phyloP scores from a whole-genome alignment of 1,140 invertebrate genomes.

The Coptotermes formosanus region DNA sequence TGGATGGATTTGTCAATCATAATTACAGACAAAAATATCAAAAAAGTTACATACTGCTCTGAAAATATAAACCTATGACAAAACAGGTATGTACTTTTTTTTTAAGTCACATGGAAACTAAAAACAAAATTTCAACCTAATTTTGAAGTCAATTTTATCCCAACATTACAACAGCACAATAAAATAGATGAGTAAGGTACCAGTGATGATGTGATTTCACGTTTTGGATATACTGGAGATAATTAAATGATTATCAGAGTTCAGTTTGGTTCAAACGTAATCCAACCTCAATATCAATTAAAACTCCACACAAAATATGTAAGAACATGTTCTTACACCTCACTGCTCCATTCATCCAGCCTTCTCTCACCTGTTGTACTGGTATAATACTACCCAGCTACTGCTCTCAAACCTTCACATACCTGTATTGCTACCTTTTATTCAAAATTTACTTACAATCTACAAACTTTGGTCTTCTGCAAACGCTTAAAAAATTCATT shows the following conservation, averaged over 20 bases:
- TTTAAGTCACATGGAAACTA: neutral
- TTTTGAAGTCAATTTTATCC: neutral
- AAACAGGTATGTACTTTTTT: neutral
- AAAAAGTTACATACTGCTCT: constrained; percentile 10
- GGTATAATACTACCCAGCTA: neutral
- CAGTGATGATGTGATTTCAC: neutral
- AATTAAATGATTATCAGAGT: neutral
- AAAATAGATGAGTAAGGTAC: neutral
- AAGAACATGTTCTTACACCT: no score
- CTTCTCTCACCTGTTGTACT: neutral
- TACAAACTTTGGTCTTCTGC: neutral
- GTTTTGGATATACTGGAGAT: neutral
- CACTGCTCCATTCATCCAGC: neutral
- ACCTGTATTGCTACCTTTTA: neutral
- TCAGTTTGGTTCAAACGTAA: neutral
- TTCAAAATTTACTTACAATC: neutral
- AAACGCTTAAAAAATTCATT: neutral
- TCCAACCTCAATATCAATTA: neutral
- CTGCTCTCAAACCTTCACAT: neutral
- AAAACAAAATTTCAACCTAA: neutral
- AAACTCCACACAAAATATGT: no score
- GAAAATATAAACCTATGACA: neutral
- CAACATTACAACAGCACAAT: neutral
- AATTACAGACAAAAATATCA: neutral
- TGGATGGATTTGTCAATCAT: constrained; percentile 23